Evolutionary conservation across 2,113 vertebrate genomes (phyloP), one percentile per base, ranked within the genome.

Genomic region (Apeltes quadracus): DNA sequence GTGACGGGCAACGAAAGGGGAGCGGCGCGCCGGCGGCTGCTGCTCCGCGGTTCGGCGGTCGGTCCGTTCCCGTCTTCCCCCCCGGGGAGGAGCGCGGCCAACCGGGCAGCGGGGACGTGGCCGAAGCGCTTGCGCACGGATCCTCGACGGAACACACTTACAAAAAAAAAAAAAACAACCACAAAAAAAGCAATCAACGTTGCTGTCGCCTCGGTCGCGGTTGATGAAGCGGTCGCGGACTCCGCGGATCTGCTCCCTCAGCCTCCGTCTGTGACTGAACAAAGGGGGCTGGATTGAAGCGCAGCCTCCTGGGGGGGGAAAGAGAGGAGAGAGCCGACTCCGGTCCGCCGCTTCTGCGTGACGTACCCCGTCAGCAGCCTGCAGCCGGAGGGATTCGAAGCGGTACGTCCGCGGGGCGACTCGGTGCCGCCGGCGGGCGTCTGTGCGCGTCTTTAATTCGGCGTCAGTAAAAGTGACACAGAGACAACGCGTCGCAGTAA

Each of bases 211-310:
- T n/a, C 38, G 50, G 18, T 0, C 48, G 54, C 3, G 34, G 32
- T 58, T 34, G 12, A 59, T 22, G n/a, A 29, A 29, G n/a, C n/a
- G n/a, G n/a, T n/a, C 7, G 55, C 22, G 29, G 29, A 32, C 29
- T 32, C n/a, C n/a, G n/a, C n/a, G n/a, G n/a, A n/a, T 32, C 57
- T 59, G 36, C 78, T 61, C 64, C 55, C 58, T 51, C 84, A 76
- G 75, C 82, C 83, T 78, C 69, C 63, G 55, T 79, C 59, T 79
- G n/a, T 90, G 87, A 90, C 86, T 72, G 88, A 92, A 92, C 91
- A 92, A 92, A 92, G 91, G 87, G 51, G 77, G 78, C 51, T 70
- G 80, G 81, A 29, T 9, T 54, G 53, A 76, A 83, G 86, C 56
- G 51, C 76, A 87, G 86, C 78, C 84, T 89, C 88, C 87, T 75